These are phyloP conservation scores for Gobius niger DNA, from an alignment of 2,113 vertebrate genomes.

Conservation along the genomic window DNA sequence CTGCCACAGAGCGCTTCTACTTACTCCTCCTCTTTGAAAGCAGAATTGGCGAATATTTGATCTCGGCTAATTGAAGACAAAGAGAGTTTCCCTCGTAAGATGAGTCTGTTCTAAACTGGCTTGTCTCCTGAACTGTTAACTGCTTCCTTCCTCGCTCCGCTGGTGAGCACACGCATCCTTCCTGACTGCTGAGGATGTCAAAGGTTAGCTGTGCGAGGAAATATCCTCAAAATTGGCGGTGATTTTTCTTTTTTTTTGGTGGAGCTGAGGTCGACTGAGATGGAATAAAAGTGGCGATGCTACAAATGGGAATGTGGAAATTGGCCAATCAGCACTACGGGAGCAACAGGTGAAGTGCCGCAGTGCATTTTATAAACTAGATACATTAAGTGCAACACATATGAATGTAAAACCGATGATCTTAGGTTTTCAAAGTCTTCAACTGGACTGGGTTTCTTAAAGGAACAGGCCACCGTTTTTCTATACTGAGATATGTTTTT, in stretches of 20 bases:
- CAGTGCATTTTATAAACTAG: too few species aligned
- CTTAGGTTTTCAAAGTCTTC: too few species aligned
- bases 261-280: background rate
- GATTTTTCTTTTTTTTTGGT: background rate
- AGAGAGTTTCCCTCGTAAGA: background rate
- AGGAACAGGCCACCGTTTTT: too few species aligned
- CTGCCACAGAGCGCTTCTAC: background rate
- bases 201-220: conserved; percentile 70
- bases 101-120: conserved; percentile 15
- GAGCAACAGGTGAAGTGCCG: background rate
- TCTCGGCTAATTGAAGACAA: background rate
- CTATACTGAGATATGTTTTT: too few species aligned
- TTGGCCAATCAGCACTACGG: conserved; percentile 13
- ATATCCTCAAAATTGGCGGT: conserved; percentile 28
- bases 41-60: conserved; percentile 1
- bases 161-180: conserved; percentile 59
- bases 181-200: conserved; percentile 52
- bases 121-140: conserved; percentile 25
- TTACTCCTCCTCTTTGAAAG: background rate
- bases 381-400: too few species aligned
- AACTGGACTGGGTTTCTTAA: too few species aligned
- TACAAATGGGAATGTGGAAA: conserved; percentile 28
- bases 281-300: conserved; percentile 31
- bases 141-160: conserved; percentile 53
- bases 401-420: too few species aligned